Conservation (phyloP, 1,140 invertebrate species). For the Drosophila cardini region DNA sequence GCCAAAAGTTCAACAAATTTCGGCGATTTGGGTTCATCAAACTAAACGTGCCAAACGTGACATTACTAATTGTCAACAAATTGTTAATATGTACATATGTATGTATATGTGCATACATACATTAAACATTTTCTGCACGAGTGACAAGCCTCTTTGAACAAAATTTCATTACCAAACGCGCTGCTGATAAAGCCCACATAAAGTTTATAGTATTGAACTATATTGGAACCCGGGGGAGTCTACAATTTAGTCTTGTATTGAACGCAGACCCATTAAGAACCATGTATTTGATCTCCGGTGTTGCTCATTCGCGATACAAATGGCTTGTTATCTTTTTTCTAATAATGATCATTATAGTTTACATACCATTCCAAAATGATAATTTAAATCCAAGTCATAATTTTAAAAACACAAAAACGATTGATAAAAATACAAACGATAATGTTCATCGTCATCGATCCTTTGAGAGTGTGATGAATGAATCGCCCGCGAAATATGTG, state of each 20-base stretch:
- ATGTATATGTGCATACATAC: not conserved
- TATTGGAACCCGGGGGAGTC: not conserved
- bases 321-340: conserved; percentile 15
- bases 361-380: not conserved
- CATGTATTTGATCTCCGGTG: conserved; percentile 18
- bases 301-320: conserved; percentile 20
- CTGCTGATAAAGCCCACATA: not conserved
- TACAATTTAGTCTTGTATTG: conserved; percentile 7
- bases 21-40: not conserved
- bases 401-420: not conserved
- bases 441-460: not conserved
- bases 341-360: conserved; percentile 7
- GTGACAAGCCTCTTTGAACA: not conserved
- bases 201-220: not conserved
- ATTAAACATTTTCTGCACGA: not conserved
- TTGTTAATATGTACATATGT: not conserved
- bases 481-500: not conserved
- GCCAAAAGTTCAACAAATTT: not conserved
- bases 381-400: not conserved
- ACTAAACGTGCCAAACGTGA: not conserved
- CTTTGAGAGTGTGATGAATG: not conserved
- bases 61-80: not conserved
- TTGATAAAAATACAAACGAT: not conserved
- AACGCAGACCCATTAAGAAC: not conserved
- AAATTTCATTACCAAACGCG: not conserved